A percentile compares a stretch with the other conserved stretches of the same genome.
These are phyloP conservation scores for Plotosus lineatus DNA, from an alignment of 2,113 vertebrate species.

Conservation along the genomic window DNA sequence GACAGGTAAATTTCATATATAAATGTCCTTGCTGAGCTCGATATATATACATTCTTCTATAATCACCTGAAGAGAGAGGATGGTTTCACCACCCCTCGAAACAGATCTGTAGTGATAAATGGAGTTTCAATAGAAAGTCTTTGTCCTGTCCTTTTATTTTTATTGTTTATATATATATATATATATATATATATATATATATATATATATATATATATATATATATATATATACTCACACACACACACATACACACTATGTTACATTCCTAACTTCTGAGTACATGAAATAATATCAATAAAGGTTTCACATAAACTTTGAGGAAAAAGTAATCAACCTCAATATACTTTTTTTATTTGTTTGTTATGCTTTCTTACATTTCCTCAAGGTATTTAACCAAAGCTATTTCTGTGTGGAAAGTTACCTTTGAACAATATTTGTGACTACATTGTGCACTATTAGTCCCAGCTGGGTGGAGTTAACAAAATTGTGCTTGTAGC, in stretches of 20 bases:
- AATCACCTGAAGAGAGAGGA: no score
- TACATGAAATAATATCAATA: neutral
- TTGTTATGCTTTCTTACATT: neutral
- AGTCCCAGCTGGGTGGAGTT: conserved; percentile 9
- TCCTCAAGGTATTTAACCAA: neutral
- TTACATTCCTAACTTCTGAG: neutral
- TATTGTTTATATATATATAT: no score
- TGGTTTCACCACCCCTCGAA: no score
- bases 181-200: no score
- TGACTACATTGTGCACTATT: neutral
- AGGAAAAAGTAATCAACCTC: neutral
- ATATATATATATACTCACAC: no score
- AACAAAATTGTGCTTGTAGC: conserved; percentile 40
- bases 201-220: no score
- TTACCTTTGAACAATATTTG: conserved; percentile 7
- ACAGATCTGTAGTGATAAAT: no score
- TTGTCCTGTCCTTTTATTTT: no score
- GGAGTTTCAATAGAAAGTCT: no score
- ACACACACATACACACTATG: neutral
- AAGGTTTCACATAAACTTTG: neutral
- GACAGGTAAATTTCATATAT: no score
- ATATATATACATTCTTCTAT: no score
- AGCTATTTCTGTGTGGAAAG: neutral
- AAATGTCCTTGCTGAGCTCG: no score
- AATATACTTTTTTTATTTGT: neutral